Conservation (phyloP, 30 jellyfish, hydroid and myxozoan genomes). For the Rhopilema esculentum region DNA sequence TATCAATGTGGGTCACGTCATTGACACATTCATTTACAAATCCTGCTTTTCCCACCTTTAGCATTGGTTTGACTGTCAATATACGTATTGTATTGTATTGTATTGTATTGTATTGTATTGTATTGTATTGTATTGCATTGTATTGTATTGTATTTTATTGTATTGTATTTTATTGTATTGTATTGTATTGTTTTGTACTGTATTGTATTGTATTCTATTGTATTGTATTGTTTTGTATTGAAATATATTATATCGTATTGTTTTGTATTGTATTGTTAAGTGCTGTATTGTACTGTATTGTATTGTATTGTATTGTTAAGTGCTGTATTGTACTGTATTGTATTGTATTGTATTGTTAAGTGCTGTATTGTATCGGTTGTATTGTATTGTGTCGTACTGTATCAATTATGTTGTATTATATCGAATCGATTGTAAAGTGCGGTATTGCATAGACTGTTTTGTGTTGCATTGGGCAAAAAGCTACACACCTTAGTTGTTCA, state of each 20-base stretch:
- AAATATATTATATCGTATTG: background rate
- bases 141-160: too few species aligned
- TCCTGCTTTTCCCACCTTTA: too few species aligned
- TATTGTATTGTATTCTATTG: background rate
- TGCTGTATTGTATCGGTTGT: too few species aligned
- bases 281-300: background rate
- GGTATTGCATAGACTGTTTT: background rate
- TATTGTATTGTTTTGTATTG: too few species aligned
- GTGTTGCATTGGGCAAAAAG: background rate
- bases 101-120: slow-evolving; percentile 1
- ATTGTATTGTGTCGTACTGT: background rate
- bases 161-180: too few species aligned
- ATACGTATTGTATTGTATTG: background rate
- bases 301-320: background rate
- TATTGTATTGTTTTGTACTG: background rate
- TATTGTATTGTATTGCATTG: slow-evolving; percentile 2
- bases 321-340: background rate
- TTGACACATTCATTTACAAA: too few species aligned
- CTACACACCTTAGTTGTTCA: slow-evolving; percentile 48
- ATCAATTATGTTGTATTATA: background rate
- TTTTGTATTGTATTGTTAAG: background rate
- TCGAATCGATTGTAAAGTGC: too few species aligned
- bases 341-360: too few species aligned
- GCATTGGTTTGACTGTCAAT: too few species aligned
- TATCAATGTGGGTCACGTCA: too few species aligned